Evolutionary conservation across 92 coral and sea anemone species (phyloP), one percentile per base, ranked within the genome.

Genomic region (Galaxea fascicularis): DNA sequence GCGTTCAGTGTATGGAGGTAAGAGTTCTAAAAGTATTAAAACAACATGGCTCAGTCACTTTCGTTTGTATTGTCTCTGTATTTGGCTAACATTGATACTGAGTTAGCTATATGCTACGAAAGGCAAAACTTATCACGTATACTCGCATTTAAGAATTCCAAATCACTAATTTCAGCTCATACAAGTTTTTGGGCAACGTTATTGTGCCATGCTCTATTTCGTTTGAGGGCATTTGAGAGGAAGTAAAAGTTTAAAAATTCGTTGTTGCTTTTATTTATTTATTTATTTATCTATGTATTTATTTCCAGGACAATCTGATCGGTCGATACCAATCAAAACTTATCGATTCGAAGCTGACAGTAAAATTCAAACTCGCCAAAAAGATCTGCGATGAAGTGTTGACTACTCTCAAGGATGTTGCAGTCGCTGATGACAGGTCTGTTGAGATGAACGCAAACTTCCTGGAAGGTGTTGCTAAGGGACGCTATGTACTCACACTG

Each of bases 1-100:
- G 76, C 35, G 89, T 91, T 4, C 94, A 91, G 65, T 91, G 94
- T 66, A 91, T 82, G 86, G 94, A 91, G 94, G 94, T 91, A 31
- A 35, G 71, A 65, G 4, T 15, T 4, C 4, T 18, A 26, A n/a
- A n/a, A n/a, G n/a, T n/a, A n/a, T n/a, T n/a, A n/a, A n/a, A n/a
- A 14, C 5, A 0, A 5, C 51, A 18, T 76, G 13, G 67, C 0
- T 16, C 1, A 9, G 67, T 62, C 16, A 62, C n/a, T 62, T 62
- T 12, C 15, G 24, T 62, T n/a, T 35, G 6, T 35, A 35, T 35
- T 35, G 41, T 35, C 67, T 62, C 11, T 62, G 67, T n/a, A n/a
- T 18, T 62, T n/a, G 27, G 26, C 6, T 35, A 35, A 35, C 41
- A 35, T n/a, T n/a, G n/a, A n/a, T 35, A 35, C 41, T 35, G 41